phyloP scores from a whole-genome alignment of 2,888 invertebrate species.

The Thereva nobilitata region DNA sequence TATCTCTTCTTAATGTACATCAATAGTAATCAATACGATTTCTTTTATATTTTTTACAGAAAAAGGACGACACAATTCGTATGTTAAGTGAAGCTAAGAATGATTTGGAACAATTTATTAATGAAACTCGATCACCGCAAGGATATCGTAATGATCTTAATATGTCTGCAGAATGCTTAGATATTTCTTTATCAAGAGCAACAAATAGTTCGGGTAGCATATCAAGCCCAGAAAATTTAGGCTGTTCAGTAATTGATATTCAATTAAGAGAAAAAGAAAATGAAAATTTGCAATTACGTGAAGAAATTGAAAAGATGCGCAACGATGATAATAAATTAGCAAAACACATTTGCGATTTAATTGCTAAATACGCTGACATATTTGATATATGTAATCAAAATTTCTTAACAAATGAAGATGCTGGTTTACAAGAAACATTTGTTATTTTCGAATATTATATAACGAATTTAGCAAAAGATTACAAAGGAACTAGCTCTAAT shows the following conservation, averaged over 20 bases:
- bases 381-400: conserved; percentile 45
- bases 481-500: conserved; percentile 42
- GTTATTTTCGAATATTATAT: conserved; percentile 47
- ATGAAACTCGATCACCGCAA: conserved; percentile 47
- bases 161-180: conserved; percentile 49
- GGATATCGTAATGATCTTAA: conserved; percentile 46
- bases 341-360: conserved; percentile 44
- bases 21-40: too few relatives aligned
- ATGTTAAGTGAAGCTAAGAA: conserved; percentile 47
- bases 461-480: conserved; percentile 45
- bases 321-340: conserved; percentile 45
- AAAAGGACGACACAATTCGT: conserved; percentile 45
- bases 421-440: conserved; percentile 44
- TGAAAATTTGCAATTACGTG: conserved; percentile 49
- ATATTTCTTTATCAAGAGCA: conserved; percentile 47
- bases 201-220: conserved; percentile 47
- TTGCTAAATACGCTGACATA: conserved; percentile 38
- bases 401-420: conserved; percentile 40
- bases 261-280: conserved; percentile 54
- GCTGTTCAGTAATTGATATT: conserved; percentile 53
- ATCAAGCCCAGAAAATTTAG: conserved; percentile 54
- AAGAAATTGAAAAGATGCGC: conserved; percentile 45
- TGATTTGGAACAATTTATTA: conserved; percentile 52
- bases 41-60: conserved; percentile 39
- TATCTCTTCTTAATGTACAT: too few relatives aligned